Evolutionary conservation across 2,888 invertebrate genomes (phyloP).

Genomic region (Microchrysa polita): DNA sequence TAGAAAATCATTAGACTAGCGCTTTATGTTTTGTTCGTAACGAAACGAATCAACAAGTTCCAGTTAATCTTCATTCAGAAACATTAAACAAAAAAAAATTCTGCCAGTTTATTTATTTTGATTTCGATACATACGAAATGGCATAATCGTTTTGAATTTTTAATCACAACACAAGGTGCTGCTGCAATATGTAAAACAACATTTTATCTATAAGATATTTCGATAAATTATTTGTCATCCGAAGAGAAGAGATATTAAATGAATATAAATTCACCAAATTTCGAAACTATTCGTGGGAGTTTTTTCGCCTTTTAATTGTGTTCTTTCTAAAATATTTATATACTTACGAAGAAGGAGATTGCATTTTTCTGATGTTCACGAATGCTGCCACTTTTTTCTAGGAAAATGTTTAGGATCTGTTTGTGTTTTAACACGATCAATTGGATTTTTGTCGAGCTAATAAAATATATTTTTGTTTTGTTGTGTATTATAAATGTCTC

Average conservation of each 20-base stretch:
- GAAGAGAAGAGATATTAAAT: conserved; percentile 21
- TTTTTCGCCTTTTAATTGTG: conserved; percentile 11
- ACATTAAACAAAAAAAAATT: neutral
- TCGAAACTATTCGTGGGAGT: conserved; percentile 7
- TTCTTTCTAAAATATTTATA: neutral
- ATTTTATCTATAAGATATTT: conserved; percentile 39
- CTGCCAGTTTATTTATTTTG: conserved; percentile 11
- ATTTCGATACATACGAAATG: conserved; percentile 9
- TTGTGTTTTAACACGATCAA: neutral
- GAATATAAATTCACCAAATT: conserved; percentile 26
- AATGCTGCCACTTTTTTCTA: conserved; percentile 20
- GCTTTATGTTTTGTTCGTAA: conserved; percentile 7
- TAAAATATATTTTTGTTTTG: conserved; percentile 19
- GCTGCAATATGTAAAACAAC: conserved; percentile 40
- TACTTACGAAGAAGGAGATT: neutral
- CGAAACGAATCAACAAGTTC: conserved; percentile 23
- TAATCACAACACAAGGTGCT: conserved; percentile 43
- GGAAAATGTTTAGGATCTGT: too few relatives aligned
- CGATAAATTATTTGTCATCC: conserved; percentile 17
- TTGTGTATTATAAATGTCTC: conserved; percentile 7
- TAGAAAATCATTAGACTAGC: neutral
- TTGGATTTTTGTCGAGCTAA: neutral
- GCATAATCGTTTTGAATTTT: conserved; percentile 25
- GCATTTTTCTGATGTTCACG: conserved; percentile 1
- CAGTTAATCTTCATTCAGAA: conserved; percentile 12